Evolutionary conservation across 64 coral and sea anemone genomes (phyloP), one percentile per base, ranked within the genome.

Genomic region (Orbicella faveolata): DNA sequence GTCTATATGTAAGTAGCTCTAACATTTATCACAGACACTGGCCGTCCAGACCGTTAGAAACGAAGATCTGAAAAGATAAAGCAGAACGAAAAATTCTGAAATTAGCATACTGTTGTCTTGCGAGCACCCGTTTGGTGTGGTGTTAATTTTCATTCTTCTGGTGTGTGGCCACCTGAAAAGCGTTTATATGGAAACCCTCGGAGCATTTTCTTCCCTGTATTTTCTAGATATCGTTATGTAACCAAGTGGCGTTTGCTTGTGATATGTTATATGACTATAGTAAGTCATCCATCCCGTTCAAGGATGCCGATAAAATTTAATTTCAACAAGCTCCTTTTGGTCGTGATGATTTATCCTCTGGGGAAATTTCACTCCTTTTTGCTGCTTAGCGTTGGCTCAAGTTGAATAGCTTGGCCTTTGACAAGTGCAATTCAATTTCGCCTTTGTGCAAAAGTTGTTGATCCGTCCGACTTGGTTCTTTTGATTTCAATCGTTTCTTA

Each of bases 361-460:
- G 82, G 65, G 65, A 85, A 72, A 70, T 18, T 72, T 70, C 72
- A 48, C 5, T 59, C 55, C 65, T 73, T 73, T 72, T 69, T 34
- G 13, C 44, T 39, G 37, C 48, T 48, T 44, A 26, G 65, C 82
- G 73, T 85, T 85, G 19, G 52, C 12, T 85, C 10, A 13, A 73
- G 82, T 52, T 73, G 82, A 73, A 72, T 85, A 85, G 35, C 18
- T 67, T 67, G 64, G 18, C 20, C 64, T 66, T 84, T 64, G 63
- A 68, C 23, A 63, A 67, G 19, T 21, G 63, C 25, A 44, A 84
- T 41, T 84, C 61, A 68, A 69, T 66, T 68, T 23, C 10, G 82
- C 82, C 72, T 85, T 85, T 85, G 64, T 68, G 36, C n/a, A 73
- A 72, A 72, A 70, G 64, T 13, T 48, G 36, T 73, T 52, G 65